A percentile compares a stretch with the other conserved stretches of the same genome.
Evolutionary conservation across 2,888 invertebrate genomes (phyloP).

Genomic region (Drosophila putrida): DNA sequence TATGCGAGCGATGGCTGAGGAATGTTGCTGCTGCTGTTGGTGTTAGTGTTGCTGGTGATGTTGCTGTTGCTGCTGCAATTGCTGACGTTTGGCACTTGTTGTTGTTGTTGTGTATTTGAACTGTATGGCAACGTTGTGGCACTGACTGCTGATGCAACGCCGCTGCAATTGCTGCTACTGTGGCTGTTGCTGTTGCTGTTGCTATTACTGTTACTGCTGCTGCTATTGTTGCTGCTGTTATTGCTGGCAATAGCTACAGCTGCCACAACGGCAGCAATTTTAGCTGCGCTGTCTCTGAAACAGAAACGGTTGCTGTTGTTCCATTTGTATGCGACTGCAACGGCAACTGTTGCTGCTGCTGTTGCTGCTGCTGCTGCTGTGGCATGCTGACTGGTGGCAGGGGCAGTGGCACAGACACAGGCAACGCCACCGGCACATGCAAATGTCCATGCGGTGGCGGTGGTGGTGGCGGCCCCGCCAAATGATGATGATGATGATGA

Average conservation of each 20-base stretch:
- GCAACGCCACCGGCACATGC: constrained; percentile 31
- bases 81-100: constrained; percentile 70
- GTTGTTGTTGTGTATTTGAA: constrained; percentile 46
- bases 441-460: constrained; percentile 22
- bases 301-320: constrained; percentile 20
- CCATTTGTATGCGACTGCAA: constrained; percentile 22
- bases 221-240: constrained; percentile 39
- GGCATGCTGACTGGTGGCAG: constrained; percentile 22
- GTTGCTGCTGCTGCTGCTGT: constrained; percentile 44
- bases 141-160: constrained; percentile 31
- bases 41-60: constrained; percentile 52
- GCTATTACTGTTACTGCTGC: constrained; percentile 33
- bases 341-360: constrained; percentile 24
- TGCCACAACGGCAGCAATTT: constrained; percentile 76
- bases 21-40: constrained; percentile 57
- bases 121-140: constrained; percentile 64
- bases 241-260: constrained; percentile 50
- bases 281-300: constrained; percentile 34
- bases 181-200: neutral
- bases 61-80: constrained; percentile 58
- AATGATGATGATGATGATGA: constrained; percentile 44
- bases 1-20: constrained; percentile 53
- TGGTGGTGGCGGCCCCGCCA: constrained; percentile 20
- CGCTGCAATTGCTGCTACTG: constrained; percentile 22
- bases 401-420: constrained; percentile 11